phyloP scores from a whole-genome alignment of 1,140 invertebrate genomes.

The Drosophila sechellia region DNA sequence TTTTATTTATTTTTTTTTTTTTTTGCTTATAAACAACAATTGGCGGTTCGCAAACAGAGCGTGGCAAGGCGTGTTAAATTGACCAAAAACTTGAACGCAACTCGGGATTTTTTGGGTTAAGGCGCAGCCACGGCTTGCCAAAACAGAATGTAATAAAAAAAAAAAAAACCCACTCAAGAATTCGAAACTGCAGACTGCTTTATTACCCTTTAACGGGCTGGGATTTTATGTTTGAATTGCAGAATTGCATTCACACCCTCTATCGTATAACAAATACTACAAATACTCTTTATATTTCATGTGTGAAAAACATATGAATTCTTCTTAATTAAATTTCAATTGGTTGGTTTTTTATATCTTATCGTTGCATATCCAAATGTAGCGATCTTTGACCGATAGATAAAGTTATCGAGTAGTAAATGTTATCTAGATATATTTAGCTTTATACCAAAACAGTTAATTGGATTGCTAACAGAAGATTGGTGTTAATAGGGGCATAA shows the following conservation, averaged over 20 bases:
- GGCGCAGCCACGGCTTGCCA: conserved; percentile 27
- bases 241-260: not conserved
- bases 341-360: no score
- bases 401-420: not conserved
- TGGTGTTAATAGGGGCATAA: not conserved
- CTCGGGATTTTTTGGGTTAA: conserved; percentile 31
- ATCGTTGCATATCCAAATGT: no score
- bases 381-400: not conserved
- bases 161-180: not conserved
- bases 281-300: not conserved
- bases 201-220: conserved; percentile 3
- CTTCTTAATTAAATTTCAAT: no score
- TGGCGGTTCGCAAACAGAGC: conserved; percentile 39
- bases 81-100: conserved; percentile 54
- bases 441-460: not conserved
- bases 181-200: not conserved
- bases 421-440: not conserved
- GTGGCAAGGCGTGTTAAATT: conserved; percentile 53
- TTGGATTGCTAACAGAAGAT: not conserved
- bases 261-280: not conserved
- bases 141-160: conserved; percentile 8
- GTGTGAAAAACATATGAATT: no score
- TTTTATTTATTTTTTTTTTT: no score
- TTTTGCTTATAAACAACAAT: conserved; percentile 20
- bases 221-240: not conserved